Base-by-base conservation (phyloP, 2,888 invertebrate genomes). In the Chromoteleia sp. region DNA sequence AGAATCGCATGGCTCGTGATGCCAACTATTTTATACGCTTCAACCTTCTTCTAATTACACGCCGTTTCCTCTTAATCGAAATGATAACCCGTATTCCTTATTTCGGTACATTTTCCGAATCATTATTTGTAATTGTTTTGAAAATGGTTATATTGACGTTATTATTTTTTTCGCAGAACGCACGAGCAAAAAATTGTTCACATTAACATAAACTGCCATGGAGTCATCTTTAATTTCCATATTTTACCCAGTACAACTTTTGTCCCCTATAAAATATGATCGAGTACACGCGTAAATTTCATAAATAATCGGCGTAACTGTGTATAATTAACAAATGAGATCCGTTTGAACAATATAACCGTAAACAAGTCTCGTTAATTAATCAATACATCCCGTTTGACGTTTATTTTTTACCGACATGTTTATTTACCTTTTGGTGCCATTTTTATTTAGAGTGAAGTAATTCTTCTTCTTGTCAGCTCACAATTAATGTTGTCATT, bases 401-500 rank as follows among this genome's bases (percentile, higher is more conserved):
- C 56, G 19, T 45, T 58, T 48, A 50, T 29, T 74, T 36, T 17
- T 45, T 45, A 56, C 33, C 56, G 67, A 65, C 41, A 54, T 63
- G 63, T 65, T 78, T 78, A 71, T 78, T 78, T 78, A 65, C 56
- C 65, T 63, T 71, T 71, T 48, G 45, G 70, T 65, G 56, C 56
- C 70, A 71, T 65, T 78, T 75, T 78, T 56, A 52, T 71, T 48
- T 58, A 54, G 56, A 63, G 59, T 63, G 19, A 41, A 25, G 61
- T 61, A 39, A 70, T 71, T 56, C 56, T 56, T 78, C 77, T 48
- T 70, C 70, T 78, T 78, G 77, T 65, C 77, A 71, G 19, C 43
- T 50, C 52, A 58, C 58, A 76, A 76, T 76, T 76, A 76, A 76
- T 76, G 75, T 59, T 77, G 70, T 77, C 71, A 77, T 63, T 58